These are phyloP conservation scores for Athene cunicularia DNA, from an alignment of 2,113 vertebrate genomes.

Conservation along the genomic window DNA sequence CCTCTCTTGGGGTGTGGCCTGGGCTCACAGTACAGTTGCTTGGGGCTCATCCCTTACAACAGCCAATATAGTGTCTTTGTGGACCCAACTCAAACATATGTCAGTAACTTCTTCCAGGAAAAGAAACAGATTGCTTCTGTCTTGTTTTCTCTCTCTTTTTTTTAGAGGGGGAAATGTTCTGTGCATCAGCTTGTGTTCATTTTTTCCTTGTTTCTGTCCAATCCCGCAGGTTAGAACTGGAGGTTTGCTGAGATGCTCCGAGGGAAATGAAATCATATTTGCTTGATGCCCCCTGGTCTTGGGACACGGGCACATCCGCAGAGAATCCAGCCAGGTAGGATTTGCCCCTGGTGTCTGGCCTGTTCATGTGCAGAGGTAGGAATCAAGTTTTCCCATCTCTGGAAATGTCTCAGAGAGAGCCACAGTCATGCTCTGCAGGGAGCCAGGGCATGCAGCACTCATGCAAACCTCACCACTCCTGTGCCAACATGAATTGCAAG, in stretches of 20 bases:
- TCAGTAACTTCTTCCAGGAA: not conserved
- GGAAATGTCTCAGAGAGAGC: not conserved
- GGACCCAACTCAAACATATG: not conserved
- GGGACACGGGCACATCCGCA: accelerated
- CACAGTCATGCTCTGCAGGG: not conserved
- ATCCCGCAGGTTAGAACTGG: not conserved
- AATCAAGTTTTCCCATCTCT: not conserved
- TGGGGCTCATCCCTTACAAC: no score
- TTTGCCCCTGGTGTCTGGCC: not conserved
- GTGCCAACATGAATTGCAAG: accelerated
- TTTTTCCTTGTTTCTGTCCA: not conserved
- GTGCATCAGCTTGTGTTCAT: not conserved
- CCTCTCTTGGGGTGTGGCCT: no score
- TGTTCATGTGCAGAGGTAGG: not conserved
- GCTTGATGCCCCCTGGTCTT: not conserved
- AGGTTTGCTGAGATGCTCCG: not conserved
- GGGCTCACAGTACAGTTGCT: no score
- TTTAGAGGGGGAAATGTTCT: not conserved
- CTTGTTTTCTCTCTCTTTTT: not conserved
- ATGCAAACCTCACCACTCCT: accelerated
- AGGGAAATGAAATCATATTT: not conserved
- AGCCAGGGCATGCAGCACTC: not conserved
- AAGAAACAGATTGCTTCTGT: not conserved
- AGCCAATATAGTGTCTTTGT: not conserved
- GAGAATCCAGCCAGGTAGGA: not conserved